These are phyloP conservation scores for Ophthalmolycus amberensis DNA, from an alignment of 2,113 vertebrate genomes.

Conservation along the genomic window DNA sequence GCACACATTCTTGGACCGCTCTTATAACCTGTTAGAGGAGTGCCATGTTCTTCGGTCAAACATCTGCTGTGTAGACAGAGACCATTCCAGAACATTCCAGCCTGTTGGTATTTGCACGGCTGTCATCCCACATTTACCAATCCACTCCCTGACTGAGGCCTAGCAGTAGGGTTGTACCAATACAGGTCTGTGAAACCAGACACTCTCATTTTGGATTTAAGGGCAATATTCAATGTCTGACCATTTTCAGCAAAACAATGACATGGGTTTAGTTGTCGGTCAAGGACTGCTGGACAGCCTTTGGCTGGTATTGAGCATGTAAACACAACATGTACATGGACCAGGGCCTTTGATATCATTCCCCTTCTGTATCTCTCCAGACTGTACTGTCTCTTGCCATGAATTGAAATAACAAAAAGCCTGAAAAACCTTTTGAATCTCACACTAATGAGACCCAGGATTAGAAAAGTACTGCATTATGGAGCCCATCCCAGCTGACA, in stretches of 20 bases:
- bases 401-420: too few relatives aligned
- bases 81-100: constrained; percentile 79
- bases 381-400: not conserved
- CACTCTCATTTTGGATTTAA: not conserved
- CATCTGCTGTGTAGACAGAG: constrained; percentile 79
- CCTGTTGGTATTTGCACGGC: constrained; percentile 81
- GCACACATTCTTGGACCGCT: constrained; percentile 25
- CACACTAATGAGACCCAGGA: not conserved
- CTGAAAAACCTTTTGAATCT: not conserved
- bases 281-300: not conserved
- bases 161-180: not conserved
- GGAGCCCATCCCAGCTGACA: too few relatives aligned
- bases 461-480: not conserved
- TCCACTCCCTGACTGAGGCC: constrained; percentile 32
- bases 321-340: not conserved
- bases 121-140: constrained; percentile 79
- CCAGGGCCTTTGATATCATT: not conserved
- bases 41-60: constrained; percentile 56
- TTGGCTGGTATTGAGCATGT: not conserved
- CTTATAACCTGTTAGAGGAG: constrained; percentile 38
- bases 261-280: not conserved
- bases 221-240: not conserved
- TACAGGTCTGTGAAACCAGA: constrained; percentile 15
- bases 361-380: not conserved
- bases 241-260: constrained; percentile 1